Conservation (phyloP, 1,140 invertebrate genomes). For the Zaprionus ghesquierei region DNA sequence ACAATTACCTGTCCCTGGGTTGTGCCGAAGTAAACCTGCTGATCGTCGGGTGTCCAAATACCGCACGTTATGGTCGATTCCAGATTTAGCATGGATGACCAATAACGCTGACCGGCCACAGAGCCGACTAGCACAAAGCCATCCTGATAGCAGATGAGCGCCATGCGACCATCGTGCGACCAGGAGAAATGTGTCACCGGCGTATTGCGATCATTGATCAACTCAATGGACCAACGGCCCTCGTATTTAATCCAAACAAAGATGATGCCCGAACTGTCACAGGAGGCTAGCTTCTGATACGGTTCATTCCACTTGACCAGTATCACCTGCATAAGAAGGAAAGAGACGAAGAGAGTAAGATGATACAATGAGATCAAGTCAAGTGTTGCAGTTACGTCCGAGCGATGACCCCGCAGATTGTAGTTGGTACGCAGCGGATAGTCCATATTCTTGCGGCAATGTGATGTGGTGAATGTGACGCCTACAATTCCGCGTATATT, state of each 20-base stretch:
- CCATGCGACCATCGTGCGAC: slow-evolving; percentile 99
- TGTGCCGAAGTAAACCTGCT: slow-evolving; percentile 98
- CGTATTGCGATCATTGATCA: slow-evolving; percentile 98
- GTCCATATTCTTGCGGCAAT: slow-evolving; percentile 92
- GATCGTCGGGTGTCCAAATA: slow-evolving; percentile 98
- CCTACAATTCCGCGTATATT: slow-evolving; percentile 97
- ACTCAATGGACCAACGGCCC: slow-evolving; percentile 98
- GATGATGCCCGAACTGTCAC: slow-evolving; percentile 98
- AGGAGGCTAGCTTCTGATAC: slow-evolving; percentile 98
- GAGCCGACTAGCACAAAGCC: slow-evolving; percentile 98
- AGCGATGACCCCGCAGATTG: slow-evolving; percentile 97
- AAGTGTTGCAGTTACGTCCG: slow-evolving; percentile 88
- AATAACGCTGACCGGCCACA: slow-evolving; percentile 97
- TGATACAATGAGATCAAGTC: neutral
- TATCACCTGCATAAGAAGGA: slow-evolving; percentile 89
- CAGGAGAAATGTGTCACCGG: slow-evolving; percentile 98
- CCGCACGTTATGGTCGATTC: slow-evolving; percentile 97
- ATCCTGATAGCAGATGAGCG: slow-evolving; percentile 98
- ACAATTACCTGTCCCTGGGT: slow-evolving; percentile 96
- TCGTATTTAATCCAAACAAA: slow-evolving; percentile 99
- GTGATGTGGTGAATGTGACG: slow-evolving; percentile 97
- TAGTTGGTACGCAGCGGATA: slow-evolving; percentile 97
- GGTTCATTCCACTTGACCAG: slow-evolving; percentile 99
- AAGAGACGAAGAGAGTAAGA: neutral
- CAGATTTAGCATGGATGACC: slow-evolving; percentile 98